Percentiles rank a stretch among this genome's conserved stretches.
phyloP scores from a whole-genome alignment of 2,797 vertebrate species.

The Scyliorhinus canicula region DNA sequence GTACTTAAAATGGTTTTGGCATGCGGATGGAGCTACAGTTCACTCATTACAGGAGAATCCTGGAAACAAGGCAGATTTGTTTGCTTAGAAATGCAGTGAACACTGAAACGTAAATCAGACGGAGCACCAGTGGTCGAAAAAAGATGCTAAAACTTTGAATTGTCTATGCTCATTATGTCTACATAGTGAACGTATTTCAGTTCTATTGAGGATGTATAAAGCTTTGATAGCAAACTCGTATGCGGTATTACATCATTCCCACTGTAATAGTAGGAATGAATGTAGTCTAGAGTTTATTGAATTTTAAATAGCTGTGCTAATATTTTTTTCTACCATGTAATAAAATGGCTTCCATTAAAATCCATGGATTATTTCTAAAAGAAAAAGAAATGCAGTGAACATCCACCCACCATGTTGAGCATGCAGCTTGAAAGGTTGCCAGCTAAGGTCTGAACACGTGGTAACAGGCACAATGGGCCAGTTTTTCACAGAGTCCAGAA shows the following conservation, averaged over 20 bases:
- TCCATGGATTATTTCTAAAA: slow-evolving; percentile 34
- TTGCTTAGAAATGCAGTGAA: background rate
- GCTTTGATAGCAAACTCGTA: slow-evolving; percentile 67
- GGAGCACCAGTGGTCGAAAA: slow-evolving; percentile 79
- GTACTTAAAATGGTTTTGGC: background rate
- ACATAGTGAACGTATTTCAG: slow-evolving; percentile 47
- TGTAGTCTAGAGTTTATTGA: slow-evolving; percentile 69
- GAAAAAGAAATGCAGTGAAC: no score
- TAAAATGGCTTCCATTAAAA: slow-evolving; percentile 69
- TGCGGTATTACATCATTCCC: slow-evolving; percentile 76
- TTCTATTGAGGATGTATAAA: slow-evolving; percentile 46
- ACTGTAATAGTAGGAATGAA: slow-evolving; percentile 69
- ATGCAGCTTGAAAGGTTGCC: background rate
- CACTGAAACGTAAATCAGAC: slow-evolving; percentile 89
- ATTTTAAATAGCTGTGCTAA: slow-evolving; percentile 76
- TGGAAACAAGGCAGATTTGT: background rate
- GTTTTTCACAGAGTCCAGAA: background rate
- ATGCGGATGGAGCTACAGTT: background rate
- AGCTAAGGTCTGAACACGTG: background rate
- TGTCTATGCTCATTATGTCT: slow-evolving; percentile 49
- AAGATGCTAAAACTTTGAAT: slow-evolving; percentile 94
- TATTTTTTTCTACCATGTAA: slow-evolving; percentile 78
- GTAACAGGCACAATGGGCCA: background rate
- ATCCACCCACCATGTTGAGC: background rate
- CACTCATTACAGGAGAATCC: background rate